Evolutionary conservation across 2,113 vertebrate species (phyloP), one percentile per base, ranked within the genome.

Genomic region (Tapirus terrestris): DNA sequence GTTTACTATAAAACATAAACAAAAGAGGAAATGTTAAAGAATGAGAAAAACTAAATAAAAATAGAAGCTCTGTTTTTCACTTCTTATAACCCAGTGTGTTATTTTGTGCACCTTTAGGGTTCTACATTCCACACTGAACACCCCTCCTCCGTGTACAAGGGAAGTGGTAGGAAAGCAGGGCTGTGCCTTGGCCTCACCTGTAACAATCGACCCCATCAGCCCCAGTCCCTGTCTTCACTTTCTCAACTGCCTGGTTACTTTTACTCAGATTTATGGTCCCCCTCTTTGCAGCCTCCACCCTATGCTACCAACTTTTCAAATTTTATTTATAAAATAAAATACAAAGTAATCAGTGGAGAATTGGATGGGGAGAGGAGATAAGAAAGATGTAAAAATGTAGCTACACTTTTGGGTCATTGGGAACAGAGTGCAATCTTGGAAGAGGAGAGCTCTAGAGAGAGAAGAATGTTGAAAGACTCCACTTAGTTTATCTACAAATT

Each of bases 1-100:
- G 14, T 87, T 82, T 82, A 84, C 8, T 36, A 27, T 87, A 82
- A 91, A 75, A 65, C 20, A 73, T 39, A 84, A 56, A 63, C 23
- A 83, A 70, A 56, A 72, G 14, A 92, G 51, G 91, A 79, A 86
- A 70, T 82, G 21, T 65, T 91, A 73, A 89, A 92, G 20, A 88
- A 60, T 79, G 13, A 91, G 25, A 94, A 77, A 80, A 61, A 58
- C 4, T n/a, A 48, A 89, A 88, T 96, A 89, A 90, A 80, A 63
- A 68, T 29, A 82, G n/a, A 91, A 63, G 25, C 11, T 70, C 51
- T 85, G 17, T 67, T 75, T 31, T 75, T 84, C 67, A 67, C 13
- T 86, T 90, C 72, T 60, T 60, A 53, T 80, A 43, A 91, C 2
- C 1, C n/a, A 79, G 1, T 17, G 21, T 33, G 65, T 31, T 43